Percentiles rank a stretch among this genome's conserved stretches.
Conservation (phyloP, 2,797 vertebrate genomes). For the Cercopithecus neglectus region DNA sequence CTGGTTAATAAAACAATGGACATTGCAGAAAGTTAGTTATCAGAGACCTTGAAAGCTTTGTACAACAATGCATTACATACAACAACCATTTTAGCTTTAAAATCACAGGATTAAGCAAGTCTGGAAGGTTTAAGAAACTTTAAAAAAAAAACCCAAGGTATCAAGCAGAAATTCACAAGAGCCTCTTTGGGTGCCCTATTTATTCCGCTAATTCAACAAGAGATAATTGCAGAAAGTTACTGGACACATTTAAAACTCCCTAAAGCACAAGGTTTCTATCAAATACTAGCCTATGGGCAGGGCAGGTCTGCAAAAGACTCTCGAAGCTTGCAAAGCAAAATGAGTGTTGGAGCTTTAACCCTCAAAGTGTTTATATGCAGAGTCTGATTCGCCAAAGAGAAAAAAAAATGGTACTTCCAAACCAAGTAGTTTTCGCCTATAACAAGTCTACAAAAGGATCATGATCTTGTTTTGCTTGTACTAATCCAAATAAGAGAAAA, state of each 20-base stretch:
- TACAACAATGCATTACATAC: neutral
- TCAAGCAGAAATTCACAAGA: slow-evolving; percentile 62
- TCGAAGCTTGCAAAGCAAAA: slow-evolving; percentile 40
- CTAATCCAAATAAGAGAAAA: neutral
- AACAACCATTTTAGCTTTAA: slow-evolving; percentile 58
- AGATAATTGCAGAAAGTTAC: slow-evolving; percentile 72
- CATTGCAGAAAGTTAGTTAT: slow-evolving; percentile 51
- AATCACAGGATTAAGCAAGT: slow-evolving; percentile 55
- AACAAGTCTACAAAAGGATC: neutral
- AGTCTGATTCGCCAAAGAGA: neutral
- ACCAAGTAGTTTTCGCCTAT: neutral
- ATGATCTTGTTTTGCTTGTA: neutral
- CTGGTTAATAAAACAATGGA: slow-evolving; percentile 66
- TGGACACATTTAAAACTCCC: slow-evolving; percentile 61
- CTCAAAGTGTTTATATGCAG: neutral
- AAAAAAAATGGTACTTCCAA: slow-evolving; percentile 19
- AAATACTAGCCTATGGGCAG: slow-evolving; percentile 46
- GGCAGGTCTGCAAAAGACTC: slow-evolving; percentile 15
- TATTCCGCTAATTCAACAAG: slow-evolving; percentile 71
- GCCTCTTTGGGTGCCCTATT: slow-evolving; percentile 65
- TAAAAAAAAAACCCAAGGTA: neutral
- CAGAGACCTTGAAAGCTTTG: slow-evolving; percentile 42
- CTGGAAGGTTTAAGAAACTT: slow-evolving; percentile 55
- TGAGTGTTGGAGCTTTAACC: slow-evolving; percentile 25
- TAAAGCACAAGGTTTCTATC: slow-evolving; percentile 57